These are phyloP conservation scores for Centropus unirufus DNA, from an alignment of 2,113 vertebrate genomes.

Conservation along the genomic window DNA sequence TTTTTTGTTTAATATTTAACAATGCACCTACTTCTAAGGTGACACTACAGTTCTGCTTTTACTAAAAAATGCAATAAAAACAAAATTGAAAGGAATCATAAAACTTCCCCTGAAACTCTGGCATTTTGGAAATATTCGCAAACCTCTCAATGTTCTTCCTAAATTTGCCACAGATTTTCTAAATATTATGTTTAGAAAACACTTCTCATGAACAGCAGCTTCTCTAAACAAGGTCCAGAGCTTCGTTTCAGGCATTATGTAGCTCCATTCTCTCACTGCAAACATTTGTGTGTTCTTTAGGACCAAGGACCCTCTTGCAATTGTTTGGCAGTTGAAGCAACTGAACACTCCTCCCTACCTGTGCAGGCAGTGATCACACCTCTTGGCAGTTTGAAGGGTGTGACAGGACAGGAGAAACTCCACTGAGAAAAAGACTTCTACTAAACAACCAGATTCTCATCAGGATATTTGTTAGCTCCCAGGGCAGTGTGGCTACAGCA, in stretches of 20 bases:
- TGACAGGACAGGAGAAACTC: neutral
- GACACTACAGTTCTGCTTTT: neutral
- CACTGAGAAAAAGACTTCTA: neutral
- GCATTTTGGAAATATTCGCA: neutral
- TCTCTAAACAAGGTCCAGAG: neutral
- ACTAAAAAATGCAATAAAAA: neutral
- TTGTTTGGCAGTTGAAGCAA: neutral
- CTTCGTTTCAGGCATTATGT: neutral
- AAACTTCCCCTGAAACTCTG: neutral
- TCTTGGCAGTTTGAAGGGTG: neutral
- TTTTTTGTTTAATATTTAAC: neutral
- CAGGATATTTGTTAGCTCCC: fast-evolving
- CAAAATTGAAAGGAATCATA: neutral
- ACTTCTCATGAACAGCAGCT: neutral
- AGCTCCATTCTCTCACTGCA: neutral
- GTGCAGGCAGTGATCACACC: fast-evolving
- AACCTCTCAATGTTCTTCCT: neutral
- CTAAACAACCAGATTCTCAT: fast-evolving
- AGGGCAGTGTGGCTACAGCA: neutral
- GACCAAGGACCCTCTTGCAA: neutral
- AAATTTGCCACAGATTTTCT: neutral
- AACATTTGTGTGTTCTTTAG: fast-evolving
- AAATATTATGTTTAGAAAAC: neutral
- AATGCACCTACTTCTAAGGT: neutral
- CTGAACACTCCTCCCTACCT: neutral